Conservation (phyloP, 1,140 invertebrate genomes). For the Ostrea edulis region DNA sequence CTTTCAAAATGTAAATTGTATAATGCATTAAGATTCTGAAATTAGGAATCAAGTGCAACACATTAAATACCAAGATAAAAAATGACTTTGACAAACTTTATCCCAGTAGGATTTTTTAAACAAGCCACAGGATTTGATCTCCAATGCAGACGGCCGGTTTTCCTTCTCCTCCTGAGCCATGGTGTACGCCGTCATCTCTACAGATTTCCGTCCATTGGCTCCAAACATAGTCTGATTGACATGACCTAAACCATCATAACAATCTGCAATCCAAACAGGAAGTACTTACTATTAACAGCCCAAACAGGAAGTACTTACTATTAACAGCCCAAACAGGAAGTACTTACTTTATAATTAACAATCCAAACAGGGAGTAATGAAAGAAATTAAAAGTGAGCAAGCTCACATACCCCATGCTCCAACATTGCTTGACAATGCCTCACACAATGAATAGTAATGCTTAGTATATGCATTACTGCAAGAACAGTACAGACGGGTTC, state of each 20-base stretch:
- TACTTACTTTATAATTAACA: background rate
- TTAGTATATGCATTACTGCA: no score
- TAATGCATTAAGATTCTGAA: no score
- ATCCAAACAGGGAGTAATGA: background rate
- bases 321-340: background rate
- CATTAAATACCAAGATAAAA: no score
- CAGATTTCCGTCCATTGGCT: background rate
- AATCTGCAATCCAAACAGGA: background rate
- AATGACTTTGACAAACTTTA: background rate
- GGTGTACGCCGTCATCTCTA: background rate
- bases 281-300: background rate
- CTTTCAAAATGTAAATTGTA: no score
- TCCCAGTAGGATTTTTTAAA: background rate
- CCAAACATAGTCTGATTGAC: slow-evolving; percentile 2
- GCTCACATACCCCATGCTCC: no score
- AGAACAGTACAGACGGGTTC: no score
- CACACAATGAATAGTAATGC: no score
- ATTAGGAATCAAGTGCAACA: no score
- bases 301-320: background rate
- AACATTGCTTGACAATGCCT: no score
- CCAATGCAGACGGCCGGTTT: background rate
- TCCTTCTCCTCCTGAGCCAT: background rate
- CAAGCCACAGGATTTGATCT: background rate
- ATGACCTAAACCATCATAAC: background rate
- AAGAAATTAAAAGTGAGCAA: no score